These are phyloP conservation scores for Lordiphosa clarofinis DNA, from an alignment of 1,140 invertebrate genomes.

Conservation along the genomic window DNA sequence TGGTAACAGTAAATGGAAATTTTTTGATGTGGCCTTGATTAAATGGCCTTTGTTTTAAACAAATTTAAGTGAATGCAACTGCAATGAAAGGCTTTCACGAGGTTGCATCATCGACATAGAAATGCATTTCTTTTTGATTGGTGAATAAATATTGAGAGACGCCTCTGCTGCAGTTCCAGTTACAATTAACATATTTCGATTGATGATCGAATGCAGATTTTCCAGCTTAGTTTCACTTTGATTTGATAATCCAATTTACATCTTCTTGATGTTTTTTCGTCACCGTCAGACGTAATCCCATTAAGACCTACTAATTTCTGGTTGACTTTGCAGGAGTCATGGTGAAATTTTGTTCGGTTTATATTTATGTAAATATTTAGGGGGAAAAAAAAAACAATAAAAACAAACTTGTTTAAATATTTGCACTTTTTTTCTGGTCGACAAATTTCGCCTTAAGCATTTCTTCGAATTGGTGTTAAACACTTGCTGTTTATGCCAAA, in stretches of 20 bases:
- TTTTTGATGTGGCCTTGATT: constrained; percentile 56
- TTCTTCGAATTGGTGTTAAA: constrained; percentile 29
- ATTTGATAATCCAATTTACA: constrained; percentile 41
- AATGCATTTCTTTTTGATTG: no score
- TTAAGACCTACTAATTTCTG: constrained; percentile 24
- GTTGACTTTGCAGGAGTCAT: constrained; percentile 20
- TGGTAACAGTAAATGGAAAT: constrained; percentile 67
- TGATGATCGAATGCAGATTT: constrained; percentile 32
- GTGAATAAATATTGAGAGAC: no score
- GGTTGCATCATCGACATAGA: constrained; percentile 41
- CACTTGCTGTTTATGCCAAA: constrained; percentile 15
- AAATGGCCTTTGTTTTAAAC: constrained; percentile 12
- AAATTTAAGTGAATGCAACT: constrained; percentile 3
- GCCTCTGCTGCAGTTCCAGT: background rate
- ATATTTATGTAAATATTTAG: constrained; percentile 31
- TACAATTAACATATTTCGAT: constrained; percentile 45
- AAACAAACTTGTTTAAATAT: constrained; percentile 14
- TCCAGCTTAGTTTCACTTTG: constrained; percentile 63
- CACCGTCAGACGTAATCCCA: constrained; percentile 36
- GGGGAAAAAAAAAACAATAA: constrained; percentile 19
- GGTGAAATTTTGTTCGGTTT: constrained; percentile 34
- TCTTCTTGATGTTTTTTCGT: constrained; percentile 34
- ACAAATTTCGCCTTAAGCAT: constrained; percentile 43
- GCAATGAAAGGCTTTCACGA: constrained; percentile 49
- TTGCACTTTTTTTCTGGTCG: constrained; percentile 31